Percentiles rank a stretch among this genome's conserved stretches.
Conservation (phyloP, 2,797 vertebrate genomes). For the Anguilla anguilla region DNA sequence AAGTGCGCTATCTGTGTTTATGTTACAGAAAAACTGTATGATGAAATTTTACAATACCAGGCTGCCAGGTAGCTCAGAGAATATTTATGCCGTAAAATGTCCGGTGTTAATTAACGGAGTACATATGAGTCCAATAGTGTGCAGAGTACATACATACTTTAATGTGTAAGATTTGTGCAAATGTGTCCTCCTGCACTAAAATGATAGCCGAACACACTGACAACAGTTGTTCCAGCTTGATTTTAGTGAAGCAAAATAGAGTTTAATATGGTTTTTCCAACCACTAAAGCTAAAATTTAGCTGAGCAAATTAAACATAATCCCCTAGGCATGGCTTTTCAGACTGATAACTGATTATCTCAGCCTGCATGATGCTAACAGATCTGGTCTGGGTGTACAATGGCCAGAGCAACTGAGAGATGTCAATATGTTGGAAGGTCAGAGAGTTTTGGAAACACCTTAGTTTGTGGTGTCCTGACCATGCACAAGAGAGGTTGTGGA, state of each 20-base stretch:
- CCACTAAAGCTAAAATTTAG: not conserved
- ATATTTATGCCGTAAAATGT: not conserved
- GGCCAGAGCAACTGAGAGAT: not conserved
- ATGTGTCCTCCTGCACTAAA: not conserved
- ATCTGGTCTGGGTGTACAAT: conserved; percentile 42
- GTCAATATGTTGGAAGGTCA: conserved; percentile 40
- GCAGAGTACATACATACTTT: too few relatives aligned
- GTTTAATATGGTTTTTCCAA: not conserved
- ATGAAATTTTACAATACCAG: not conserved
- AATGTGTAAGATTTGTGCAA: not conserved
- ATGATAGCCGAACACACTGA: not conserved
- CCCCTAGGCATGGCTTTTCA: conserved; percentile 35
- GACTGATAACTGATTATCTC: conserved; percentile 61
- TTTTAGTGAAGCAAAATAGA: not conserved
- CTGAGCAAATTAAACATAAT: not conserved
- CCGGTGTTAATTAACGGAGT: too few relatives aligned
- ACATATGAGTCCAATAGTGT: too few relatives aligned
- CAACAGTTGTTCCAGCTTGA: not conserved
- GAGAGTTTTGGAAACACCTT: not conserved
- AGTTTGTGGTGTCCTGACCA: not conserved
- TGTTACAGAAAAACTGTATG: not conserved
- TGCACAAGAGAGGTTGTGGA: not conserved
- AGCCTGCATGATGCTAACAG: conserved; percentile 50
- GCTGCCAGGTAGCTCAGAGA: not conserved
- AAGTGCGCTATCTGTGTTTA: not conserved